Percentiles rank a stretch among this genome's conserved stretches.
phyloP scores from a whole-genome alignment of 2,113 vertebrate genomes.

The Heteronetta atricapilla region DNA sequence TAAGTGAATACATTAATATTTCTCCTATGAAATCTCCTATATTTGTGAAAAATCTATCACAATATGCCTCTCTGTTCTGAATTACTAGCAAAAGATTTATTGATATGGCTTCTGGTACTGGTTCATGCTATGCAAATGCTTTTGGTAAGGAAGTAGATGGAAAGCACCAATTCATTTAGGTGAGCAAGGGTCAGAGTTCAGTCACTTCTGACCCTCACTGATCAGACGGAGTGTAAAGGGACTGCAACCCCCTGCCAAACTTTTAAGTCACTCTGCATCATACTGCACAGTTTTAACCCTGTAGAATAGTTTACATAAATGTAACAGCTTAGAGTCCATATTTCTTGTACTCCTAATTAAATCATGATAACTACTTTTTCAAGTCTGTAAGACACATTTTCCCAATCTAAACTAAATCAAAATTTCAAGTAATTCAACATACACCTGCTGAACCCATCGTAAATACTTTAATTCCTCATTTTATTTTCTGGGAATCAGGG shows the following conservation, averaged over 20 bases:
- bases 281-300: neutral
- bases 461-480: neutral
- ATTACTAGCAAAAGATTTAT: neutral
- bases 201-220: neutral
- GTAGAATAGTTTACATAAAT: neutral
- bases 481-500: neutral
- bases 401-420: neutral
- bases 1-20: neutral
- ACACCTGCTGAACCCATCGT: neutral
- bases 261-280: rapidly evolving
- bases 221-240: neutral
- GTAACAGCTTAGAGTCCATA: neutral
- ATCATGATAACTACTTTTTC: neutral
- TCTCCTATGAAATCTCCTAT: neutral
- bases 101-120: neutral
- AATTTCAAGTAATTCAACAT: neutral
- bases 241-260: neutral
- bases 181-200: neutral
- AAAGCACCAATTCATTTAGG: neutral
- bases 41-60: neutral
- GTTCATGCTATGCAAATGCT: rapidly evolving
- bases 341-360: neutral
- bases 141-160: neutral
- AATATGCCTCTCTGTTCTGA: neutral
- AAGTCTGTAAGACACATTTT: neutral